A percentile compares a stretch with the other conserved stretches of the same genome.
Conservation (phyloP, 2,113 vertebrate species). For the Cyanistes caeruleus region DNA sequence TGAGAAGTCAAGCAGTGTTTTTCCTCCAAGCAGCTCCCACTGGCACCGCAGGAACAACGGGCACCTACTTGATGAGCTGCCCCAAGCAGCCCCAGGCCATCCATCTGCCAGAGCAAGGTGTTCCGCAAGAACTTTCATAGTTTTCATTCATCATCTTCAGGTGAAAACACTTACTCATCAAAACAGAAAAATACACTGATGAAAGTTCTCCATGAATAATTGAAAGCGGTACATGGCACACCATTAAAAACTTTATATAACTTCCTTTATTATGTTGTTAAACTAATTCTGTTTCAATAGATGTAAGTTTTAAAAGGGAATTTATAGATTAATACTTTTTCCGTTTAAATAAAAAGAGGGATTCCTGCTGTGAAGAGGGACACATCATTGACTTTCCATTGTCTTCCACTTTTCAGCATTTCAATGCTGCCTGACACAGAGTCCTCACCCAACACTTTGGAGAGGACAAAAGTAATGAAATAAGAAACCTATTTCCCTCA, state of each 20-base stretch:
- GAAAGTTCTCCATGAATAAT: neutral
- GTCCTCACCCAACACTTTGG: neutral
- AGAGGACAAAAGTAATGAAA: neutral
- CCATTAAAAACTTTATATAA: neutral
- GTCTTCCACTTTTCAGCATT: neutral
- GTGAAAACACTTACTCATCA: conserved; percentile 28
- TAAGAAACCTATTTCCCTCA: neutral
- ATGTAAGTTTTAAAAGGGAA: neutral
- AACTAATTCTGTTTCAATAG: neutral
- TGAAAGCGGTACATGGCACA: neutral
- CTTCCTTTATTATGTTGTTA: neutral
- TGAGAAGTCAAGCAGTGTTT: neutral
- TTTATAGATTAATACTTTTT: neutral
- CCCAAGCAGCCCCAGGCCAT: neutral
- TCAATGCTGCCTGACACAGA: neutral
- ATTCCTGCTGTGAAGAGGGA: neutral
- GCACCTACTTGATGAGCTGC: neutral
- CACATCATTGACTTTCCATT: neutral
- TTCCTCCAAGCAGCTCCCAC: neutral
- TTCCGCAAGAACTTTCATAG: neutral
- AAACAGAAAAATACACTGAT: neutral
- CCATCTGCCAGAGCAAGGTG: neutral
- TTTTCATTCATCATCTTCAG: neutral
- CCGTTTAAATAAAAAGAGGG: neutral
- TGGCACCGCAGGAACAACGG: neutral